Evolutionary conservation across 2,113 vertebrate species (phyloP).

Genomic region (Chelonoidis abingdonii): DNA sequence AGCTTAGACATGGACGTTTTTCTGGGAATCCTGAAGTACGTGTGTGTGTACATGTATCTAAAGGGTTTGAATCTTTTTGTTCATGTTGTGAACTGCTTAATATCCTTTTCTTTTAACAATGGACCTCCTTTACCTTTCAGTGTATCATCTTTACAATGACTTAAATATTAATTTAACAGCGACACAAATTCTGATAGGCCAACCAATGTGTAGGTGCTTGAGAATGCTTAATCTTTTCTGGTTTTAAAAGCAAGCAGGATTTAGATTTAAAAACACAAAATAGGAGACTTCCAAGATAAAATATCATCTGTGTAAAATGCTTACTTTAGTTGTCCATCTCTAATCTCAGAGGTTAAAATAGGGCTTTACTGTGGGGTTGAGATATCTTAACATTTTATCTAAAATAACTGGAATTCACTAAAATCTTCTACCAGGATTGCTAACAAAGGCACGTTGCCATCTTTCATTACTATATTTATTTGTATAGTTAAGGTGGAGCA

Average conservation of each 20-base stretch:
- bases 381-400: background rate
- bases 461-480: background rate
- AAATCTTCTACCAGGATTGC: background rate
- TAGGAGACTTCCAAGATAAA: accelerated
- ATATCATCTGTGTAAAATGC: accelerated
- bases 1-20: background rate
- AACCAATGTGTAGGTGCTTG: background rate
- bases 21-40: background rate
- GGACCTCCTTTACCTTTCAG: background rate
- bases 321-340: background rate
- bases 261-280: background rate
- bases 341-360: background rate
- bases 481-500: background rate
- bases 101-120: background rate
- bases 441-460: background rate
- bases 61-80: background rate
- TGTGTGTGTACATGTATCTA: background rate
- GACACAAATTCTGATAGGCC: background rate
- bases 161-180: background rate
- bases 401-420: background rate
- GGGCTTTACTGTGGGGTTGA: background rate
- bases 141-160: background rate
- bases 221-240: background rate
- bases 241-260: background rate
- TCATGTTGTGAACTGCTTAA: background rate